Evolutionary conservation across 2,888 invertebrate genomes (phyloP).

Genomic region (Aphodius sticticus): DNA sequence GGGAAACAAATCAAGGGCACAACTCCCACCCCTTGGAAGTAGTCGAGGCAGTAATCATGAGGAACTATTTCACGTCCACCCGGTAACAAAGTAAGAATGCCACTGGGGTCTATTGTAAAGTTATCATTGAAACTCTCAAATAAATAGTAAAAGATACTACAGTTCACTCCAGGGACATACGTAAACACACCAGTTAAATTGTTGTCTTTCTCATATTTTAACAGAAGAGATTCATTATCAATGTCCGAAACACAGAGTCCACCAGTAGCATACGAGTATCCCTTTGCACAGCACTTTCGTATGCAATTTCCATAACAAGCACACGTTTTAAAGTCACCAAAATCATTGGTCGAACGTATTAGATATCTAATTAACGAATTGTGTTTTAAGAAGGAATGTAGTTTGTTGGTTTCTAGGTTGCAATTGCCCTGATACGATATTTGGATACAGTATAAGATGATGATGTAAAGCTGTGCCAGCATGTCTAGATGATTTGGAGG

Average conservation of each 20-base stretch:
- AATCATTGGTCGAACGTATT: neutral
- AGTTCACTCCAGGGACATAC: conserved; percentile 31
- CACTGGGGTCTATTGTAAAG: conserved; percentile 15
- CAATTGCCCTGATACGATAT: neutral
- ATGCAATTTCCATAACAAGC: conserved; percentile 26
- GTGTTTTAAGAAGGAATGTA: neutral
- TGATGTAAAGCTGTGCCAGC: neutral
- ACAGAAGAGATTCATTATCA: conserved; percentile 18
- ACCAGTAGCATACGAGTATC: conserved; percentile 28
- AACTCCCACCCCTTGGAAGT: conserved; percentile 33
- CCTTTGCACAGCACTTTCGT: conserved; percentile 31
- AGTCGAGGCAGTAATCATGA: conserved; percentile 33
- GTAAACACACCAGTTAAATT: conserved; percentile 18
- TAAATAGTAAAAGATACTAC: conserved; percentile 23
- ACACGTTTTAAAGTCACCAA: neutral
- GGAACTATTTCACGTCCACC: neutral
- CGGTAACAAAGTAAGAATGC: neutral
- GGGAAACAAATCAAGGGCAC: conserved; percentile 33
- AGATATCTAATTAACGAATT: neutral
- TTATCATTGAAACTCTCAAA: neutral
- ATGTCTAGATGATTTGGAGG: neutral
- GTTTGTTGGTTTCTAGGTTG: neutral
- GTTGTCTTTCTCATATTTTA: conserved; percentile 12
- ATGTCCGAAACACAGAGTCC: conserved; percentile 30
- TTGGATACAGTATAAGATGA: neutral